These are phyloP conservation scores for Drosophila niveifrons DNA, from an alignment of 2,888 invertebrate species.

Conservation along the genomic window DNA sequence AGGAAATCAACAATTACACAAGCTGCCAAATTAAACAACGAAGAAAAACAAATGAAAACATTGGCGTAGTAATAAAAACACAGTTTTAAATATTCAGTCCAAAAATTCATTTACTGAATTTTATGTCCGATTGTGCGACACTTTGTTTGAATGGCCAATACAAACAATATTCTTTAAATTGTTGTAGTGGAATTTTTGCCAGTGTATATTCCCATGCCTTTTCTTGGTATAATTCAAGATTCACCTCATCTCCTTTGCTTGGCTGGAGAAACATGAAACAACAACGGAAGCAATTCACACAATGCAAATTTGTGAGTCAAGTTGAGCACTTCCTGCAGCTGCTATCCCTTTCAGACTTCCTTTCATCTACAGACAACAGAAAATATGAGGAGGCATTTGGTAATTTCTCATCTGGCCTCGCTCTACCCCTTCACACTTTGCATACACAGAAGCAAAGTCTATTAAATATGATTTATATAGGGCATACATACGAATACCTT, in stretches of 20 bases:
- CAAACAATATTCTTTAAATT: neutral
- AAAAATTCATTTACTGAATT: slow-evolving; percentile 27
- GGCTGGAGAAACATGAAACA: slow-evolving; percentile 33
- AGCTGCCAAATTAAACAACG: slow-evolving; percentile 17
- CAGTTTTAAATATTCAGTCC: slow-evolving; percentile 25
- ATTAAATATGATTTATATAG: slow-evolving; percentile 51
- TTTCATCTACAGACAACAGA: slow-evolving; percentile 20
- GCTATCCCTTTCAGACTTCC: slow-evolving; percentile 23
- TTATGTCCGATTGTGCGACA: slow-evolving; percentile 7
- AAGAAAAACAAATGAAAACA: slow-evolving; percentile 9
- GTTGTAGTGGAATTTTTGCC: slow-evolving; percentile 7
- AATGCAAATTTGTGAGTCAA: slow-evolving; percentile 65
- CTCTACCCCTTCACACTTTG: slow-evolving; percentile 4
- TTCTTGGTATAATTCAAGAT: slow-evolving; percentile 37
- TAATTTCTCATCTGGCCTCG: slow-evolving; percentile 28
- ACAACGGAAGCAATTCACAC: slow-evolving; percentile 69
- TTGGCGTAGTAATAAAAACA: neutral
- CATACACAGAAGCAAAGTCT: slow-evolving; percentile 31
- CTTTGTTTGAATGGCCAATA: neutral
- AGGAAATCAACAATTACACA: slow-evolving; percentile 21
- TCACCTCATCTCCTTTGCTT: slow-evolving; percentile 19
- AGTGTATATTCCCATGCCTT: slow-evolving; percentile 5
- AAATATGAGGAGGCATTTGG: slow-evolving; percentile 34
- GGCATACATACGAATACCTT: slow-evolving; percentile 18
- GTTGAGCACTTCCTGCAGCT: slow-evolving; percentile 50